Percentiles rank a stretch among this genome's conserved stretches.
These are phyloP conservation scores for Pinna nobilis DNA, from an alignment of 1,140 invertebrate species.

Conservation along the genomic window DNA sequence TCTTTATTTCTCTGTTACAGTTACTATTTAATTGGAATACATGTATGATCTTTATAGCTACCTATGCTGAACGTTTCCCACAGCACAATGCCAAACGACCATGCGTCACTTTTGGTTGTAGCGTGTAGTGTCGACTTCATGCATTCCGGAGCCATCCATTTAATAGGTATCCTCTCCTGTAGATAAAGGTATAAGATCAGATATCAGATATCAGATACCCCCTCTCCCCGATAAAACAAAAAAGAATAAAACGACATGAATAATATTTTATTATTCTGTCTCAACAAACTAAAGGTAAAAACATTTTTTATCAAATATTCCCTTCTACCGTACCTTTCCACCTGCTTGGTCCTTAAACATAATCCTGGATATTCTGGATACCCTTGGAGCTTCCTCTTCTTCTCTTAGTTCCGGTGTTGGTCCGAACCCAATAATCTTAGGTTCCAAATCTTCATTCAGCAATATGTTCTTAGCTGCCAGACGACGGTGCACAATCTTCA, in stretches of 20 bases:
- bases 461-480: slow-evolving; percentile 27
- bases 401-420: slow-evolving; percentile 4
- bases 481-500: slow-evolving; percentile 5
- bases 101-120: slow-evolving; percentile 64
- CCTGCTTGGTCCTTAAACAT: no score
- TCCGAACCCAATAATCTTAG: slow-evolving; percentile 15
- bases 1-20: neutral
- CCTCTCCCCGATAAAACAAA: neutral
- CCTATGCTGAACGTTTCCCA: slow-evolving; percentile 67
- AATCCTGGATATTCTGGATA: neutral
- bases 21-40: neutral
- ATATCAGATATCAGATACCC: neutral
- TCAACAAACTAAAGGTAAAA: no score
- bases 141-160: slow-evolving; percentile 64
- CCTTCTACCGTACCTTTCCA: no score
- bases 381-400: slow-evolving; percentile 3
- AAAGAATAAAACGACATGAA: no score
- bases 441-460: neutral
- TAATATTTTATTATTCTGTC: no score
- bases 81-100: slow-evolving; percentile 67
- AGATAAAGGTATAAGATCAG: neutral
- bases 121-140: slow-evolving; percentile 40
- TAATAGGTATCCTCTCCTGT: slow-evolving; percentile 57
- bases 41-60: slow-evolving; percentile 17
- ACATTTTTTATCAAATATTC: no score